Base-by-base conservation (phyloP, 2,797 vertebrate genomes). In the Apogon hyalosoma region DNA sequence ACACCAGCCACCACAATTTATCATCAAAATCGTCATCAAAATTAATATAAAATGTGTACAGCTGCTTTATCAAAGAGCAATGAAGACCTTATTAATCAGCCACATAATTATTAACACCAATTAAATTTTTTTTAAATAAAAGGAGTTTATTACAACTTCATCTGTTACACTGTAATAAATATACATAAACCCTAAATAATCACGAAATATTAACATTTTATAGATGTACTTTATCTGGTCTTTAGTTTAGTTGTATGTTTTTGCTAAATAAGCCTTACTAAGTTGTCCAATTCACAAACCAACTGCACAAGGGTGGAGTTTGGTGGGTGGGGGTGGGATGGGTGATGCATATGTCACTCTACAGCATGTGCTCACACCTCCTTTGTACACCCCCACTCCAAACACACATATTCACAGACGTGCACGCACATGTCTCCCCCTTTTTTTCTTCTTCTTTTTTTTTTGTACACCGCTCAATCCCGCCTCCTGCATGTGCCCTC, bases 401-500 rank as follows among this genome's bases (percentile, higher is more conserved):
- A 56, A 59, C 53, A 66, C 42, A 73, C 52, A 66, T 33, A 70
- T n/a, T 41, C n/a, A 75, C 45, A 63, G 60, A 70, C 56, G 2
- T 56, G 47, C 65, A 69, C 61, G 71, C 53, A 57, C 69, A 77
- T 45, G 61, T 75, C 61, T 83, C 65, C 67, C 24, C 24, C 24
- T 6, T 28, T 28, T 21, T 3, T 36, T 36, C 9, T 36, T 36
- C 61, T 78, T 47, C 51, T 60, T 36, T 36, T 36, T 59, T 56
- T 56, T 61, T 79, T 52, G 53, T 67, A 46, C 66, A 55, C 69
- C 75, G 75, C 75, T 82, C 80, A 84, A 84, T 82, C 86, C 86
- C 58, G 66, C 80, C 85, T 88, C 79, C 79, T 77, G 64, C 71
- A 48, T 85, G 73, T 79, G 72, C 69, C 85, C 84, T 83, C 86